These are phyloP conservation scores for Thecophora atra DNA, from an alignment of 2,888 invertebrate species.

Conservation along the genomic window DNA sequence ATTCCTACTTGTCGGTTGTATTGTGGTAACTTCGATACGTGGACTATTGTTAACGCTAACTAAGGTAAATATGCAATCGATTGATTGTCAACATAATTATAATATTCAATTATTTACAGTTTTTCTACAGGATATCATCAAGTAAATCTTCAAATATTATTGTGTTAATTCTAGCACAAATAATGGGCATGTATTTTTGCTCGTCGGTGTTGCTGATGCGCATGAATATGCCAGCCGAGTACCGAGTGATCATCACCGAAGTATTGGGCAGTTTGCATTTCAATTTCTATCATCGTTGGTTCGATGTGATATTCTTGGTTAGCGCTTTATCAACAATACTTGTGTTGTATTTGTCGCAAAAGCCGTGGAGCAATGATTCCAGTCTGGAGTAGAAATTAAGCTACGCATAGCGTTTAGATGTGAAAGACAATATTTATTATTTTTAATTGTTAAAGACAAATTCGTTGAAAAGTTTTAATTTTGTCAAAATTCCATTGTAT, in stretches of 20 bases:
- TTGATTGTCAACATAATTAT: neutral
- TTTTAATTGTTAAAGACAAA: conserved; percentile 12
- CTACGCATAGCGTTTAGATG: neutral
- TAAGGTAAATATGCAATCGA: conserved; percentile 73
- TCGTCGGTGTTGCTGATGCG: conserved; percentile 96
- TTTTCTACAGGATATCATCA: conserved; percentile 99
- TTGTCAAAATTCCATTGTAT: too few relatives aligned
- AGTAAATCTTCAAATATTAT: conserved; percentile 99
- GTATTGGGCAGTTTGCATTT: conserved; percentile 97
- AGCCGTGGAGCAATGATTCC: conserved; percentile 73
- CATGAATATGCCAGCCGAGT: conserved; percentile 99
- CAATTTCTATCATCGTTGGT: conserved; percentile 99
- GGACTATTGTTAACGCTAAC: conserved; percentile 95
- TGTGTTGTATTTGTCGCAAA: conserved; percentile 94
- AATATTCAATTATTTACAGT: conserved; percentile 71
- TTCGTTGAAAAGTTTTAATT: conserved; percentile 18
- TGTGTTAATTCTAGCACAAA: conserved; percentile 94
- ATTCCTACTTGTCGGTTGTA: conserved; percentile 95
- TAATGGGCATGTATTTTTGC: conserved; percentile 99
- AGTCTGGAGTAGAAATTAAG: conserved; percentile 50
- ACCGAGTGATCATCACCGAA: conserved; percentile 84
- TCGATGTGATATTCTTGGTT: conserved; percentile 98
- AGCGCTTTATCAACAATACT: conserved; percentile 95
- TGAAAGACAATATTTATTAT: conserved; percentile 10
- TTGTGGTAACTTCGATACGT: conserved; percentile 96